Conservation (phyloP, 2,888 invertebrate genomes). For the Aphodius sticticus region DNA sequence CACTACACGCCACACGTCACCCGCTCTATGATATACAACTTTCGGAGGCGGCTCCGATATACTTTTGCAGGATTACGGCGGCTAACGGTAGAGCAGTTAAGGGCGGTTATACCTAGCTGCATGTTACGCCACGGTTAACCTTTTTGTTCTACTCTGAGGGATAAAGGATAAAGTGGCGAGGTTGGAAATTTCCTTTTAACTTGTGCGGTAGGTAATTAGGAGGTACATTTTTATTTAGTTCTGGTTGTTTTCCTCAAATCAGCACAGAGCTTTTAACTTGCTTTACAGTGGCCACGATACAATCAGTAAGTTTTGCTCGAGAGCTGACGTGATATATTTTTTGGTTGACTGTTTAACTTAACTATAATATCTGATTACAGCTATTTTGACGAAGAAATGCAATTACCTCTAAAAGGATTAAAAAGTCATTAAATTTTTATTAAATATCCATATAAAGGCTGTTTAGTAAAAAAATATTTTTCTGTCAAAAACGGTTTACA, state of each 20-base stretch:
- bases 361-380: too few relatives aligned
- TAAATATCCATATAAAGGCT: too few relatives aligned
- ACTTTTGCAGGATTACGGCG: background rate
- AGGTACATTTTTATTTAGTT: too few relatives aligned
- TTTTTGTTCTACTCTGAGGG: background rate
- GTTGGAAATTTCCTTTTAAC: background rate
- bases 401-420: too few relatives aligned
- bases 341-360: too few relatives aligned
- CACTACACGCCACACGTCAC: background rate
- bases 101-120: background rate
- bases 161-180: background rate
- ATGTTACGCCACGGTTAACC: background rate
- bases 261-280: background rate
- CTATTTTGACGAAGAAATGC: too few relatives aligned
- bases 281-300: background rate
- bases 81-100: background rate
- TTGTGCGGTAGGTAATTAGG: background rate
- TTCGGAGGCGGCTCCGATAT: background rate
- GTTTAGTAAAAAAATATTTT: too few relatives aligned
- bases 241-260: too few relatives aligned
- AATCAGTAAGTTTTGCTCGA: too few relatives aligned
- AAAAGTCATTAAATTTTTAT: too few relatives aligned
- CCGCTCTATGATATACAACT: background rate
- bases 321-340: too few relatives aligned
- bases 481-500: too few relatives aligned